Conservation (phyloP, 2,888 invertebrate species). For the Acholoe squamosa region DNA sequence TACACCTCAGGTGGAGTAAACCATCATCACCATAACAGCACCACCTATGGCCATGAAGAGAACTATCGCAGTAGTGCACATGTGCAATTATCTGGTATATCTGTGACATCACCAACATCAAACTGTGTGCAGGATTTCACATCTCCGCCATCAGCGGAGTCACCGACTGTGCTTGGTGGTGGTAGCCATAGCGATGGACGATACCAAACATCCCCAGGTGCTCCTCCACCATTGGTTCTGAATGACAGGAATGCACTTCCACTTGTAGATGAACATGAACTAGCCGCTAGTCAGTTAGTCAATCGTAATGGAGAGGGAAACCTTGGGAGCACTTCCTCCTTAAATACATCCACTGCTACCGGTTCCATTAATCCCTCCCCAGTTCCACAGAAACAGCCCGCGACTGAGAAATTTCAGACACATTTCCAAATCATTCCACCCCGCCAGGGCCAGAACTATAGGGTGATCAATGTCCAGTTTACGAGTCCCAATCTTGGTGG, state of each 20-base stretch:
- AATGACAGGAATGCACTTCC: neutral
- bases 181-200: neutral
- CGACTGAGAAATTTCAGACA: conserved; percentile 30
- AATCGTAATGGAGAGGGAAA: neutral
- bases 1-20: neutral
- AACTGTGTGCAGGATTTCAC: neutral
- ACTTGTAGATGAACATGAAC: neutral
- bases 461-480: conserved; percentile 56
- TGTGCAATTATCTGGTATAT: neutral
- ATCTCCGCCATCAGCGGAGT: neutral
- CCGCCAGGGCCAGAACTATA: conserved; percentile 43
- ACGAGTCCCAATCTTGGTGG: neutral
- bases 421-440: conserved; percentile 51
- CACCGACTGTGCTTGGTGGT: neutral
- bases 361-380: neutral
- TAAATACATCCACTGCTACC: neutral
- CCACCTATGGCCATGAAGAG: conserved; percentile 1
- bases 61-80: conserved; percentile 36
- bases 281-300: neutral
- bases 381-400: neutral
- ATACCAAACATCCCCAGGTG: neutral
- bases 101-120: neutral
- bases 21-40: neutral
- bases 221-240: neutral
- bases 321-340: neutral